Evolutionary conservation across 92 coral and sea anemone genomes (phyloP).

Genomic region (Paragorgia papillata): DNA sequence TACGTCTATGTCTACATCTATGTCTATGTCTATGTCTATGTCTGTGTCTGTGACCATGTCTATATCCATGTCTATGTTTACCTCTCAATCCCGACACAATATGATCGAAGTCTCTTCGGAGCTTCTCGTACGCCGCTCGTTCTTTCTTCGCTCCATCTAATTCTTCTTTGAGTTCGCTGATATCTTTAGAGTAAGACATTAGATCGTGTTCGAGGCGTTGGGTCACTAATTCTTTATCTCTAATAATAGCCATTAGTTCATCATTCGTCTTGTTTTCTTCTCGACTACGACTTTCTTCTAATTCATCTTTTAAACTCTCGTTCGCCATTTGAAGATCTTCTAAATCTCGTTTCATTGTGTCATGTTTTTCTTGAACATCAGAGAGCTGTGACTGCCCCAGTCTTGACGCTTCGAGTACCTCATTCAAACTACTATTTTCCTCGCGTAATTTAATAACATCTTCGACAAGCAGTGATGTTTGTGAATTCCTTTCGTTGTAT

Average conservation of each 20-base stretch:
- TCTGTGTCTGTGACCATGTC: too few relatives aligned
- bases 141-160: conserved; percentile 51
- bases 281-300: background rate
- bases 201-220: conserved; percentile 14
- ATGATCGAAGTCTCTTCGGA: conserved; percentile 75
- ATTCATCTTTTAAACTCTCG: background rate
- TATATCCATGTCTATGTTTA: too few relatives aligned
- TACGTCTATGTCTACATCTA: too few relatives aligned
- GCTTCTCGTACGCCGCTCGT: conserved; percentile 66
- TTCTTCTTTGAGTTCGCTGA: conserved; percentile 27
- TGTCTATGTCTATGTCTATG: too few relatives aligned
- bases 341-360: background rate
- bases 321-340: background rate
- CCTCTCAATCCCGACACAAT: conserved; percentile 89
- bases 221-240: background rate
- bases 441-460: background rate
- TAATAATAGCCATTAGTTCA: background rate
- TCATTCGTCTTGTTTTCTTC: background rate
- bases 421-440: background rate
- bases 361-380: background rate
- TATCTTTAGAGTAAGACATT: background rate
- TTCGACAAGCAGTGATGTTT: conserved; percentile 6
- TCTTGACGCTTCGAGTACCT: background rate
- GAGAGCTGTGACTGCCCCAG: background rate
- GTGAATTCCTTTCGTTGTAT: conserved; percentile 18